Percentiles rank a stretch among this genome's conserved stretches.
These are phyloP conservation scores for Alectoris magna DNA, from an alignment of 2,797 vertebrate species.

Conservation along the genomic window DNA sequence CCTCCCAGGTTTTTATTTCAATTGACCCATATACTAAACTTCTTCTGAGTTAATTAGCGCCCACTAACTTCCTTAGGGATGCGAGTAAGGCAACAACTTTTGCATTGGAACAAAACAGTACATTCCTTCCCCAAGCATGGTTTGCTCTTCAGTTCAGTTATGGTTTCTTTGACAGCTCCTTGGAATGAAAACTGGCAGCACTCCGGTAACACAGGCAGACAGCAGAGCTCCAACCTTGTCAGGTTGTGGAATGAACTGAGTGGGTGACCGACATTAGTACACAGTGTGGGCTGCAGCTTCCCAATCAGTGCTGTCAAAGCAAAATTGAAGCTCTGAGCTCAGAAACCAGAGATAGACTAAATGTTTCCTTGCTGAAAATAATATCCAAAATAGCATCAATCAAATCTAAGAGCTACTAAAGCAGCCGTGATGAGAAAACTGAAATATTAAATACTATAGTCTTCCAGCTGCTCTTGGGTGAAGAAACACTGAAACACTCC, in stretches of 20 bases:
- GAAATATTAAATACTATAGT: background rate
- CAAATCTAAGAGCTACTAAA: background rate
- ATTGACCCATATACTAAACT: background rate
- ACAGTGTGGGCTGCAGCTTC: constrained; percentile 12
- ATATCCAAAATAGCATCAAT: background rate
- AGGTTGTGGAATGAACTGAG: constrained; percentile 26
- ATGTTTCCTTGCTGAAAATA: background rate
- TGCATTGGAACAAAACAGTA: background rate
- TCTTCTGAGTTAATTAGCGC: background rate
- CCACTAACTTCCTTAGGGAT: background rate
- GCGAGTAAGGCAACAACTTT: background rate
- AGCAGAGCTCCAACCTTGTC: background rate
- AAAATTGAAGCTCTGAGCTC: constrained; percentile 9
- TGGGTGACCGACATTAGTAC: constrained; percentile 27
- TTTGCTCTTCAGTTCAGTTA: background rate
- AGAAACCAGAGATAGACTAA: background rate
- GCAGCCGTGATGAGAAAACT: background rate
- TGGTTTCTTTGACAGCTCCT: background rate
- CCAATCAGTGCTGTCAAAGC: background rate
- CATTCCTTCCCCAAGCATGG: background rate
- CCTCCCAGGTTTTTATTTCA: background rate
- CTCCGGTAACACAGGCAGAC: background rate
- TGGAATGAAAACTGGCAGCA: background rate
- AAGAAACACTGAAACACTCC: background rate
- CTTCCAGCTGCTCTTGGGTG: background rate